Conservation (phyloP, 2,113 vertebrate species). For the Murina feae region DNA sequence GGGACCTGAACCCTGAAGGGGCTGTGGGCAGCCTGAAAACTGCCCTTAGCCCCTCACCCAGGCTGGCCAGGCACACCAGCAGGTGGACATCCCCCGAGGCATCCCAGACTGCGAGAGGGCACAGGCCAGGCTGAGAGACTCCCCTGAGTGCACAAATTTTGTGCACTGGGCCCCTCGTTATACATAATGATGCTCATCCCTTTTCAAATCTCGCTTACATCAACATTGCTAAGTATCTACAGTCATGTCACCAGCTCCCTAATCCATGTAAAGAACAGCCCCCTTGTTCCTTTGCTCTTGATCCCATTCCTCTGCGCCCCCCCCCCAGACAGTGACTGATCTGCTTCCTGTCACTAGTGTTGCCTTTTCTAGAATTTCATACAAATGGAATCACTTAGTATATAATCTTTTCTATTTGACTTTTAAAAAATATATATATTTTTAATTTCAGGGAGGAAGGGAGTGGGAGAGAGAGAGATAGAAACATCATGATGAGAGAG, state of each 20-base stretch:
- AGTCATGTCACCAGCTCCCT: background rate
- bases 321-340: background rate
- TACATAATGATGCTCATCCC: background rate
- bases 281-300: background rate
- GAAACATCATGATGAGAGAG: no score
- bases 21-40: no score
- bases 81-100: no score
- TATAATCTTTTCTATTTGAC: background rate
- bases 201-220: background rate
- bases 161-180: no score
- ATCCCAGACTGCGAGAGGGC: no score
- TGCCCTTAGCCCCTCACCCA: no score
- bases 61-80: no score
- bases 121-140: no score
- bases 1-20: no score
- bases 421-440: background rate
- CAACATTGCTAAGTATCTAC: background rate
- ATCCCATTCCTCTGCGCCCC: background rate
- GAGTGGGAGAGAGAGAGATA: no score
- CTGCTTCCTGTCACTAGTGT: background rate
- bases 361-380: background rate
- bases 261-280: background rate
- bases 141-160: no score
- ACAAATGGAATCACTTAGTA: background rate
- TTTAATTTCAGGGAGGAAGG: no score